Evolutionary conservation across 2,113 vertebrate genomes (phyloP).

Genomic region (Blennius ocellaris): DNA sequence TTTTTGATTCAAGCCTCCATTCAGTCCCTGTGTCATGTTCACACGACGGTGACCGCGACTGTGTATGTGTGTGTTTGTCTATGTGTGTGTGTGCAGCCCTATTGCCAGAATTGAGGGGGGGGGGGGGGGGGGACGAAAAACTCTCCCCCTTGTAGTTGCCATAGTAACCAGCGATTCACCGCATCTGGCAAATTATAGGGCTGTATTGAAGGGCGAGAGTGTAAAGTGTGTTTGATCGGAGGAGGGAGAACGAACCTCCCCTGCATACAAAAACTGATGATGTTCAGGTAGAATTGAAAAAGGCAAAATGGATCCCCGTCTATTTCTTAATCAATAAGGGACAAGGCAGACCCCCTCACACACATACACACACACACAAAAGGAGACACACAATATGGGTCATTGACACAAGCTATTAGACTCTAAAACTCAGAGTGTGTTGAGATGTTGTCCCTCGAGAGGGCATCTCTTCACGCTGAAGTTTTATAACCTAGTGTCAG

Average conservation of each 20-base stretch:
- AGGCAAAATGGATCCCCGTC: conserved; percentile 43
- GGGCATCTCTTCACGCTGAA: conserved; percentile 1
- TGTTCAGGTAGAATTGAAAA: conserved; percentile 58
- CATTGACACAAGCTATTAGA: conserved; percentile 30
- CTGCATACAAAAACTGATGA: conserved; percentile 68
- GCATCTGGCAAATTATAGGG: conserved; percentile 84
- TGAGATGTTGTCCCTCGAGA: conserved; percentile 14
- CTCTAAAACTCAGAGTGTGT: neutral
- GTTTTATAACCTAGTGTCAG: conserved; percentile 26
- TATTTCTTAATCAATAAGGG: conserved; percentile 38
- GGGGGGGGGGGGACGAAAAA: too few relatives aligned
- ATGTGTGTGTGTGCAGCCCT: conserved; percentile 38
- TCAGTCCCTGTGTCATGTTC: conserved; percentile 25
- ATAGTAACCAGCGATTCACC: conserved; percentile 79
- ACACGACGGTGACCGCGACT: conserved; percentile 19
- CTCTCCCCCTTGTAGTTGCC: conserved; percentile 72
- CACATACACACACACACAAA: conserved; percentile 8
- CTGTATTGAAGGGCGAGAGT: conserved; percentile 72
- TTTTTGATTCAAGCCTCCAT: conserved; percentile 35
- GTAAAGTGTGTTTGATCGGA: conserved; percentile 29
- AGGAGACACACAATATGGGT: conserved; percentile 4
- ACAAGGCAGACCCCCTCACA: conserved; percentile 1
- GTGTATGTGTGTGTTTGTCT: conserved; percentile 1
- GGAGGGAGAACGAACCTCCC: conserved; percentile 51
- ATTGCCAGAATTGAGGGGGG: conserved; percentile 66